These are phyloP conservation scores for Sorex araneus DNA, from an alignment of 2,113 vertebrate species.

Conservation along the genomic window DNA sequence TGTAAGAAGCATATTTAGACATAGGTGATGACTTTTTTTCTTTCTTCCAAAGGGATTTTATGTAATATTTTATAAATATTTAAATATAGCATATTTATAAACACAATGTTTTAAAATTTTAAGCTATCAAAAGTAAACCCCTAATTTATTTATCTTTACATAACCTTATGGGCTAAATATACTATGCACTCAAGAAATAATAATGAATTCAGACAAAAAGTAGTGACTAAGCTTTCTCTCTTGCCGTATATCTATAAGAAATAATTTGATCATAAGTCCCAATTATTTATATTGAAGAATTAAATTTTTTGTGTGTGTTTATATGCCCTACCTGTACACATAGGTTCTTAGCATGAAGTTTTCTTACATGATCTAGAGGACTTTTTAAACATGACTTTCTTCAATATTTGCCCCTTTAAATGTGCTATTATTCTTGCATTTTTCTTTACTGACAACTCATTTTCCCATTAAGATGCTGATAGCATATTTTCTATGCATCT, in stretches of 20 bases:
- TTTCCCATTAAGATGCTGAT: background rate
- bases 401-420: constrained; percentile 12
- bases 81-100: too few species aligned
- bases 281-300: background rate
- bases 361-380: background rate
- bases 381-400: constrained; percentile 22
- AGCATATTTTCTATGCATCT: constrained; percentile 17
- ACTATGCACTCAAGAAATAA: background rate
- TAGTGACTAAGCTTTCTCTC: background rate
- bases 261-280: background rate
- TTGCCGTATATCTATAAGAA: background rate
- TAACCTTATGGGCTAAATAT: background rate
- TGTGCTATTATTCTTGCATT: background rate
- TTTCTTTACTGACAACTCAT: background rate
- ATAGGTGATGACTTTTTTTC: background rate
- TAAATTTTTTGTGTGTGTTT: background rate
- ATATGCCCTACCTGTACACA: background rate
- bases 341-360: background rate
- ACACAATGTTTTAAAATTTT: background rate
- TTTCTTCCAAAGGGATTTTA: background rate
- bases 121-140: background rate
- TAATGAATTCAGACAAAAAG: constrained; percentile 10
- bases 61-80: background rate
- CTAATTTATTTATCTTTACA: constrained; percentile 2
- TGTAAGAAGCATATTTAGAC: background rate